Percentiles rank a stretch among this genome's conserved stretches.
phyloP scores from a whole-genome alignment of 2,113 vertebrate species.

The Elephas maximus region DNA sequence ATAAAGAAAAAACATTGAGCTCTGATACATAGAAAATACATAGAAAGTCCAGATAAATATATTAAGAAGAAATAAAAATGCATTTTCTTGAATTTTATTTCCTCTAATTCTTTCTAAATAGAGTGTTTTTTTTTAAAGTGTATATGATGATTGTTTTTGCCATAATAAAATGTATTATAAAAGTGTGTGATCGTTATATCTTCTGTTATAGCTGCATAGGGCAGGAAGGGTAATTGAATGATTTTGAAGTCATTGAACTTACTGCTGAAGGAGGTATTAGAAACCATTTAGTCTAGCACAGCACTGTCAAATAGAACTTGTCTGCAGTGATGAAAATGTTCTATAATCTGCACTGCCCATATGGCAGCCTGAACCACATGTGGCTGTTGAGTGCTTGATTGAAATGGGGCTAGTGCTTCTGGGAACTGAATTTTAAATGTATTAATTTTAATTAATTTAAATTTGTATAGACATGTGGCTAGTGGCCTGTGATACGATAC shows the following conservation, averaged over 20 bases:
- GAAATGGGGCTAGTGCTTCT: not conserved
- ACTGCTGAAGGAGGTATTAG: not conserved
- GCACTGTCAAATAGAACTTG: not conserved
- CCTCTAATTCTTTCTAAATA: not conserved
- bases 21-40: not conserved
- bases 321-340: not conserved
- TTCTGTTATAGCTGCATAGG: not conserved
- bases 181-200: not conserved
- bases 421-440: not conserved
- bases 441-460: not conserved
- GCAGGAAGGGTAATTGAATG: not conserved
- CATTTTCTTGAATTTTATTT: slow-evolving; percentile 19
- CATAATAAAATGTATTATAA: not conserved
- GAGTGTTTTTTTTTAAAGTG: not conserved
- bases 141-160: not conserved
- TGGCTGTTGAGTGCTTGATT: not conserved
- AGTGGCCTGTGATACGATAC: not conserved
- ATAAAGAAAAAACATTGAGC: not conserved
- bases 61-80: slow-evolving; percentile 27
- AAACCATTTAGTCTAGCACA: not conserved
- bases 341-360: not conserved
- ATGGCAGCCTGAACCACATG: not conserved
- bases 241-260: not conserved
- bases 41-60: not conserved
- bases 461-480: not conserved